Evolutionary conservation across 92 coral and sea anemone genomes (phyloP).

Genomic region (Umimayanthus kanabou): DNA sequence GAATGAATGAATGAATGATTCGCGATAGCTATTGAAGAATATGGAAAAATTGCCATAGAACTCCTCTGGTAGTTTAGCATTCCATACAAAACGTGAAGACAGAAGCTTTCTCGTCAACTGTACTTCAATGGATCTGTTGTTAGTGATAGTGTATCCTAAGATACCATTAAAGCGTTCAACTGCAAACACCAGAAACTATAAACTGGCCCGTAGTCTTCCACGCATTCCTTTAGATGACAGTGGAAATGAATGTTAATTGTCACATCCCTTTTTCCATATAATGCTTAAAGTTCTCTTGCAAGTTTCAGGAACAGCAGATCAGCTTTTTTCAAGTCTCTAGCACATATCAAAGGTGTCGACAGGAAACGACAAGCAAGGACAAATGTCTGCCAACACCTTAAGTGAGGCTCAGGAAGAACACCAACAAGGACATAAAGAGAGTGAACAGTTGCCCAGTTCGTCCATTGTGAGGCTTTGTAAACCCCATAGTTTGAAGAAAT

Average conservation of each 20-base stretch:
- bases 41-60: neutral
- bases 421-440: conserved; percentile 25
- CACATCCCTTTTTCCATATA: too few relatives aligned
- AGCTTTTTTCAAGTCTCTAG: conserved; percentile 50
- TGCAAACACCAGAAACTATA: too few relatives aligned
- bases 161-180: too few relatives aligned
- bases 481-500: neutral
- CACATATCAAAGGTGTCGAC: conserved; percentile 48
- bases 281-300: too few relatives aligned
- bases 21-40: neutral
- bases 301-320: too few relatives aligned
- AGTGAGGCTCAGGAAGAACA: conserved; percentile 24
- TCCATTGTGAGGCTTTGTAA: neutral
- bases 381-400: conserved; percentile 42
- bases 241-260: too few relatives aligned
- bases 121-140: too few relatives aligned
- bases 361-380: conserved; percentile 41
- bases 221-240: too few relatives aligned
- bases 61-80: neutral
- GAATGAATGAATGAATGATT: too few relatives aligned
- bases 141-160: too few relatives aligned
- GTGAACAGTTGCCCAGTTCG: neutral
- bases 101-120: too few relatives aligned
- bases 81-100: neutral
- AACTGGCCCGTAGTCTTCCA: too few relatives aligned